phyloP scores from a whole-genome alignment of 2,113 vertebrate species.

The Muscicapa adusta region DNA sequence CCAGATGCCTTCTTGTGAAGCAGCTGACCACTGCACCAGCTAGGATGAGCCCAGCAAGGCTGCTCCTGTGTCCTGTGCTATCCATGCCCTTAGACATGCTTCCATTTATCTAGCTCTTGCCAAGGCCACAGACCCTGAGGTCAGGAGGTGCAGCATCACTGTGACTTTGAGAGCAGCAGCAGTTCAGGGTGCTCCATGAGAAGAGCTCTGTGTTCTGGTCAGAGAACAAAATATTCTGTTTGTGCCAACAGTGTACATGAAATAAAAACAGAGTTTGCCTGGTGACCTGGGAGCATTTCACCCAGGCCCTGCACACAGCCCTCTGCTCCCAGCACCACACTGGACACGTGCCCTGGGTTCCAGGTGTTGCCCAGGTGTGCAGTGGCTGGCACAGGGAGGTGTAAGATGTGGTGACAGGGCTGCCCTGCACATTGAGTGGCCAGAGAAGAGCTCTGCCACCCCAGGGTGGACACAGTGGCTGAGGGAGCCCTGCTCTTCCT shows the following conservation, averaged over 20 bases:
- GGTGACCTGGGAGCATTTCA: background rate
- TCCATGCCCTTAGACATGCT: background rate
- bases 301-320: background rate
- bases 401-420: background rate
- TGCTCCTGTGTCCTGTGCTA: background rate
- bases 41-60: background rate
- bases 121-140: background rate
- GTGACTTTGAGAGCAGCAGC: background rate
- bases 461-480: background rate
- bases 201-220: constrained; percentile 1
- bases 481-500: background rate
- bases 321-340: background rate
- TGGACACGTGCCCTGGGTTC: background rate
- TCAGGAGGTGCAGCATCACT: background rate
- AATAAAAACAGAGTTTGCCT: background rate
- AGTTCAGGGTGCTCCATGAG: background rate
- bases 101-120: background rate
- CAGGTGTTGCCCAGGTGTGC: background rate
- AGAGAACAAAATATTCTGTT: constrained; percentile 23
- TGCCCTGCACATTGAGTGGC: background rate
- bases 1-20: background rate
- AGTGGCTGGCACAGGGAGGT: background rate
- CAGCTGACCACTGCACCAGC: background rate
- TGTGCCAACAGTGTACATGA: background rate
- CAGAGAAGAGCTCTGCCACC: background rate